Percentiles rank a stretch among this genome's conserved stretches.
These are phyloP conservation scores for Trachelipus rathkii DNA, from an alignment of 1,140 invertebrate genomes.

Conservation along the genomic window DNA sequence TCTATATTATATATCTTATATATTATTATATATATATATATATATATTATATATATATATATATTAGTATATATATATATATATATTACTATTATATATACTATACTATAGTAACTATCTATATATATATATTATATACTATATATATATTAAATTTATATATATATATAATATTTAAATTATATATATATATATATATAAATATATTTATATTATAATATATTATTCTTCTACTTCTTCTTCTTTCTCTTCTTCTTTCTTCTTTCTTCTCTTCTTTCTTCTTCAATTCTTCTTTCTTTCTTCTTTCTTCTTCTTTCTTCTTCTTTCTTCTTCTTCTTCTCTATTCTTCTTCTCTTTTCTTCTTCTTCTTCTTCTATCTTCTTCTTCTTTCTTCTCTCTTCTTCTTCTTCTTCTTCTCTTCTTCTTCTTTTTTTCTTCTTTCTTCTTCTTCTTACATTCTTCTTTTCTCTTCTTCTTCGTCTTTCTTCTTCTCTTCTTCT, in stretches of 20 bases:
- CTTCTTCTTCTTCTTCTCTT: neutral
- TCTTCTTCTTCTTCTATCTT: neutral
- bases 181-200: conserved; percentile 2
- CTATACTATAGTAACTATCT: too few relatives aligned
- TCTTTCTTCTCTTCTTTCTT: too few relatives aligned
- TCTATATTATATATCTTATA: neutral
- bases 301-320: neutral
- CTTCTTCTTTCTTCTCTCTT: neutral
- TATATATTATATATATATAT: neutral
- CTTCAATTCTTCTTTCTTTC: too few relatives aligned
- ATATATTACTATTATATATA: too few relatives aligned
- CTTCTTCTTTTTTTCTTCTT: neutral
- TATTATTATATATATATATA: conserved; percentile 14
- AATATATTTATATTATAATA: too few relatives aligned
- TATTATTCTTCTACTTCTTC: too few relatives aligned
- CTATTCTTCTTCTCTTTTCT: too few relatives aligned
- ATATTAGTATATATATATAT: neutral
- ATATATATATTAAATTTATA: neutral
- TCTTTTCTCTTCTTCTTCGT: too few relatives aligned
- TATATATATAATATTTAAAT: neutral
- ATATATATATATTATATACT: too few relatives aligned
- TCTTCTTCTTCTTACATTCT: too few relatives aligned
- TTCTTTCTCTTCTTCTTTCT: conserved; percentile 17
- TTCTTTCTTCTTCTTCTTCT: too few relatives aligned
- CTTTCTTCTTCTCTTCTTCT: too few relatives aligned